Conservation (phyloP, 2,797 vertebrate species). For the Monodelphis domestica region DNA sequence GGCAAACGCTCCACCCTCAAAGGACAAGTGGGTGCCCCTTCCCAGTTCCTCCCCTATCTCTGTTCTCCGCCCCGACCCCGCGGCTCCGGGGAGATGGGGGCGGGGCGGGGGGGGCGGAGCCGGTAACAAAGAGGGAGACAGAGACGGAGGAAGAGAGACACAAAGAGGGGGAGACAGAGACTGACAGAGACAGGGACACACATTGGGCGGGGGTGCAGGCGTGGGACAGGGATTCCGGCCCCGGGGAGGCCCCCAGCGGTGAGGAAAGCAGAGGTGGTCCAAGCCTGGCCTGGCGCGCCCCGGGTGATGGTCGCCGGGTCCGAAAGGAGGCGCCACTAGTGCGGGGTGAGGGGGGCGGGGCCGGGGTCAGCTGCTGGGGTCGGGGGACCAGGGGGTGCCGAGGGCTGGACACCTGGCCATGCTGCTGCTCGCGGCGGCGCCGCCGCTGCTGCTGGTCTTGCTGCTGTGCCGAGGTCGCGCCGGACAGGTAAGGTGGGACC, state of each 20-base stretch:
- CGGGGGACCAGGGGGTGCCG: slow-evolving; percentile 32
- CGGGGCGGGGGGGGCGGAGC: slow-evolving; percentile 25
- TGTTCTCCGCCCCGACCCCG: not conserved
- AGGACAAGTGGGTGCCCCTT: slow-evolving; percentile 13
- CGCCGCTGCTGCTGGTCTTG: slow-evolving; percentile 69
- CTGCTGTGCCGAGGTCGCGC: slow-evolving; percentile 73
- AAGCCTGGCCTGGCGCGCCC: slow-evolving; percentile 56
- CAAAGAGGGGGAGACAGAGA: slow-evolving; percentile 66
- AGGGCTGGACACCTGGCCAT: slow-evolving; percentile 73
- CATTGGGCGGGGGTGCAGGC: slow-evolving; percentile 48
- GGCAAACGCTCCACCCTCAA: slow-evolving; percentile 5
- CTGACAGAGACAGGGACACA: slow-evolving; percentile 52
- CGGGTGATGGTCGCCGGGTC: slow-evolving; percentile 48
- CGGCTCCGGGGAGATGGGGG: slow-evolving; percentile 8
- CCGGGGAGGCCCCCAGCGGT: slow-evolving; percentile 52
- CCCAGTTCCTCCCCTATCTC: not conserved
- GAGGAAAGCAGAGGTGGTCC: slow-evolving; percentile 54
- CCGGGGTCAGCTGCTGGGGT: not conserved
- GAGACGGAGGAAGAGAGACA: not conserved
- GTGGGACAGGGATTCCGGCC: slow-evolving; percentile 57
- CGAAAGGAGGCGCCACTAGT: slow-evolving; percentile 42
- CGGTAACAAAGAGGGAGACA: slow-evolving; percentile 45
- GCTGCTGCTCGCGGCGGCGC: slow-evolving; percentile 69
- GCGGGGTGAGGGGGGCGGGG: slow-evolving; percentile 10
- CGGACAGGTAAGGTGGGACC: slow-evolving; percentile 77